Evolutionary conservation across 2,888 invertebrate species (phyloP), one percentile per base, ranked within the genome.

Genomic region (Drosophila atripex): DNA sequence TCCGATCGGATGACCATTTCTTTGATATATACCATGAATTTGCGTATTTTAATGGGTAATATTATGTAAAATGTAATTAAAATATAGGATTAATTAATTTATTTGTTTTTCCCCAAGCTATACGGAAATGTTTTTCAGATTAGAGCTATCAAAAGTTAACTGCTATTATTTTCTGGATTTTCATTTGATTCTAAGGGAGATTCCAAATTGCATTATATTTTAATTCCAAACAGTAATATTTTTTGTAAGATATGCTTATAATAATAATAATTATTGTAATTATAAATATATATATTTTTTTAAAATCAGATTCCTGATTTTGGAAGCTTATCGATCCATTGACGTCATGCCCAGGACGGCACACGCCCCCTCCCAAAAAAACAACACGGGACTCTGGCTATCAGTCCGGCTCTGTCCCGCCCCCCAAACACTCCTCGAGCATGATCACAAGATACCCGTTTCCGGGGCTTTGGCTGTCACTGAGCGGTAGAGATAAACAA

Each of bases 381-480:
- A 11, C 5, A 28, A 28, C 14, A 16, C 43, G 43, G 43, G 43
- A 18, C 43, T 41, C 28, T 45, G 32, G 49, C 38, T 61, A 61
- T 51, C 61, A 45, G 16, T 14, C 38, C 39, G 8, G 39, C 52
- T 39, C 39, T 16, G 11, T 21, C 7, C 2, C 9, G 25, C 8
- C 16, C 25, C 3, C 18, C 11, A 9, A 9, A 12, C 8, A 11
- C 28, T n/a, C 41, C 23, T 14, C 12, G 6, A 35, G 35, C 6
- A 38, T 53, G 64, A 64, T 64, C 64, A 53, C 46, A 64, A 64
- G 64, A 64, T 64, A 64, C 64, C 23, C 64, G 30, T 64, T 64
- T 64, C 64, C 64, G 63, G 64, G 23, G 64, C 64, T 64, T 63
- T 63, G n/a, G 7, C 64, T 64, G 64, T 64, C 64, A 54, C 38